Conservation (phyloP, 1,140 invertebrate genomes). For the Drosophila arizonae region DNA sequence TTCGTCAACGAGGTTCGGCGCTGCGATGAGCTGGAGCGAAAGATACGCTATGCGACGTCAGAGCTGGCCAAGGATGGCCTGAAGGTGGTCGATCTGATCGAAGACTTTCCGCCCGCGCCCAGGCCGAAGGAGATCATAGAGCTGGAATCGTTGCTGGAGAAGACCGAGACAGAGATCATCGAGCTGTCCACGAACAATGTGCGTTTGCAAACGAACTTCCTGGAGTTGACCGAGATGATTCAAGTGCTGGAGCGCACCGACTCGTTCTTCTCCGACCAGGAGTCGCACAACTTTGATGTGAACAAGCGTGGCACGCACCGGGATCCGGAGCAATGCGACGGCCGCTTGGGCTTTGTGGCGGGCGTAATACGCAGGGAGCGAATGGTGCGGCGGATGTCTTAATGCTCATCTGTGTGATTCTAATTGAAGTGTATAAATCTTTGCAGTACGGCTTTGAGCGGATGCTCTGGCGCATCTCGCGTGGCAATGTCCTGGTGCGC, state of each 20-base stretch:
- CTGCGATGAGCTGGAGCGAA: constrained; percentile 93
- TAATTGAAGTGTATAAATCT: not conserved
- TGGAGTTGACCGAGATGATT: constrained; percentile 96
- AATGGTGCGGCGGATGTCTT: constrained; percentile 7
- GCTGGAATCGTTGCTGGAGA: constrained; percentile 92
- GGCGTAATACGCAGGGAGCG: constrained; percentile 94
- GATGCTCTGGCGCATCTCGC: constrained; percentile 98
- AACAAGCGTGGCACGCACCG: constrained; percentile 86
- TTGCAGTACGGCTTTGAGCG: constrained; percentile 95
- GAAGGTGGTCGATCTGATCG: constrained; percentile 88
- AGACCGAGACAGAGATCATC: constrained; percentile 95
- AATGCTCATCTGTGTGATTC: no score
- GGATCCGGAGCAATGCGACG: constrained; percentile 88
- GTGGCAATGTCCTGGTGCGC: constrained; percentile 94
- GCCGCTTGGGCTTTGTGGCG: constrained; percentile 90
- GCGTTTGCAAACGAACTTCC: constrained; percentile 95
- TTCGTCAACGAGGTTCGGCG: constrained; percentile 92
- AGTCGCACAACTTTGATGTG: constrained; percentile 68
- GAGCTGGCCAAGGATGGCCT: constrained; percentile 93
- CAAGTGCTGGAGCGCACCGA: constrained; percentile 97
- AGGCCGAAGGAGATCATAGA: constrained; percentile 96
- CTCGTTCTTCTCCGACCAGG: constrained; percentile 72
- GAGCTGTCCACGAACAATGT: constrained; percentile 97
- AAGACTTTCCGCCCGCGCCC: constrained; percentile 93
- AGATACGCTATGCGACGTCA: constrained; percentile 92